Evolutionary conservation across 1,140 invertebrate genomes (phyloP).

Genomic region (Heliconius hewitsoni): DNA sequence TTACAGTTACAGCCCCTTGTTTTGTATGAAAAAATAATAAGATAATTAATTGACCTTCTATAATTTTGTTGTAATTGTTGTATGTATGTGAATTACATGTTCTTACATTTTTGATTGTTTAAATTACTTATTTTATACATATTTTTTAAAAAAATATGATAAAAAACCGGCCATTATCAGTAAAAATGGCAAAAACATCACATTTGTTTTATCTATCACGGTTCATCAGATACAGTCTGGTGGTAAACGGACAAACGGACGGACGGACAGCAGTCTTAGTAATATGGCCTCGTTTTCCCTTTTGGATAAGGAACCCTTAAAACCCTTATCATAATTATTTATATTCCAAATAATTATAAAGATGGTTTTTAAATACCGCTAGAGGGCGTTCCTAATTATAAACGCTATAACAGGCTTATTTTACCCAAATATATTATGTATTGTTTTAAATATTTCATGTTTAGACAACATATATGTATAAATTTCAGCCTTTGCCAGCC

Average conservation of each 20-base stretch:
- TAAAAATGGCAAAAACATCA: too few species aligned
- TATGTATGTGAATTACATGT: not conserved
- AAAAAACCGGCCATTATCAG: too few species aligned
- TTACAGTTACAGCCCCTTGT: not conserved
- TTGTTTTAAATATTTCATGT: not conserved
- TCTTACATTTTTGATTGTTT: not conserved
- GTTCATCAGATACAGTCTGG: too few species aligned
- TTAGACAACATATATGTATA: not conserved
- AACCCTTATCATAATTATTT: too few species aligned
- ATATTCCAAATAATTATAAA: too few species aligned
- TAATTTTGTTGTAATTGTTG: not conserved
- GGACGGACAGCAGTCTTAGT: too few species aligned
- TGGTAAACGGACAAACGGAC: too few species aligned
- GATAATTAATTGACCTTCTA: not conserved
- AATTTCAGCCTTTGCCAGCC: conserved; percentile 24
- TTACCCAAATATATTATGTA: not conserved
- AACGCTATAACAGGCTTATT: not conserved
- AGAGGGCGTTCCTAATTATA: too few species aligned
- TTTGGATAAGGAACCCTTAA: too few species aligned
- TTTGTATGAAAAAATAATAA: not conserved
- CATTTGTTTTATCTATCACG: too few species aligned
- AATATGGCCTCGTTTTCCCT: too few species aligned
- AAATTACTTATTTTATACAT: not conserved
- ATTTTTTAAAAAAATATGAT: not conserved
- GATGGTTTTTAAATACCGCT: too few species aligned